Evolutionary conservation across 2,113 vertebrate species (phyloP), one percentile per base, ranked within the genome.

Genomic region (Rhegmatorhina hoffmannsi): DNA sequence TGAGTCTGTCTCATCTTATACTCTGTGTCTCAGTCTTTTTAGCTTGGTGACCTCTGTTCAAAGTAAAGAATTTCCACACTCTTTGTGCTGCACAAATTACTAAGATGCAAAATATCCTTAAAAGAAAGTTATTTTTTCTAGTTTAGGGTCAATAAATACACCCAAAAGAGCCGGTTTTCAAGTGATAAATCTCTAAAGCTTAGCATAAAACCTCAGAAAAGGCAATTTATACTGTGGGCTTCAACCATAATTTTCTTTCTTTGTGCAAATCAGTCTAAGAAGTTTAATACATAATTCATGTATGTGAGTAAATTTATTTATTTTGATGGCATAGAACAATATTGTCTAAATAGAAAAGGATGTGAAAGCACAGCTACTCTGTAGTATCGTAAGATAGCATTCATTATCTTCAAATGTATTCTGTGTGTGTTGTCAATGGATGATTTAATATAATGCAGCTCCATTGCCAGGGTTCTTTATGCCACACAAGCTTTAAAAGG

Each of bases 231-330:
- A 38, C 33, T 59, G 17, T 72, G 87, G 56, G 17, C 25, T 81
- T 94, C 67, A 85, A 52, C 82, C 58, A 50, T 96, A 89, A 86
- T 91, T 95, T 94, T 93, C 85, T 87, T 87, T 70, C 66, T 94
- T 80, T 92, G 56, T 90, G 81, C 76, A 84, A 89, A 94, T 92
- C 80, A 74, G 60, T 64, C 87, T 87, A 79, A 64, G 44, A 58
- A 70, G 26, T 58, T 87, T 76, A 91, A 95, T 95, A 55, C 72
- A 84, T 96, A 94, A 95, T 96, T 91, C 75, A 92, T 92, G 43
- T 76, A 26, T 52, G 47, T 92, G 52, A 93, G 59, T 85, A 95
- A 85, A 94, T 95, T 80, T 84, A 91, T 93, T 96, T 96, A 87
- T 91, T 96, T 92, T 73, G 59, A 53, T 93, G 64, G 33, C 59